Evolutionary conservation across 2,888 invertebrate species (phyloP).

Genomic region (Onchidella celtica): DNA sequence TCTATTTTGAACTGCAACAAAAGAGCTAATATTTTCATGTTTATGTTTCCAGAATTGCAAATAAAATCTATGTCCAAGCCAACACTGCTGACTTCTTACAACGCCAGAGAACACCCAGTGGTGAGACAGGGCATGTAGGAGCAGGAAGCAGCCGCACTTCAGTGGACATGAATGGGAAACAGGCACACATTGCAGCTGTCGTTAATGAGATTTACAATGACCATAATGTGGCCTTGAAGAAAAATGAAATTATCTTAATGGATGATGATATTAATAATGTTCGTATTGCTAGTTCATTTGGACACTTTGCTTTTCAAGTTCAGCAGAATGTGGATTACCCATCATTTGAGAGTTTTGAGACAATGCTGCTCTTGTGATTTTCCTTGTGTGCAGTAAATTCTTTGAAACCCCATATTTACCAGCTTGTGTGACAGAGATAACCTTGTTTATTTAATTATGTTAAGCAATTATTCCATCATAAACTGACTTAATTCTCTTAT

Average conservation of each 20-base stretch:
- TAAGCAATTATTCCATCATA: too few species aligned
- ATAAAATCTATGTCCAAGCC: slow-evolving; percentile 69
- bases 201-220: slow-evolving; percentile 40
- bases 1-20: too few species aligned
- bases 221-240: slow-evolving; percentile 42
- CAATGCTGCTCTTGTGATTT: slow-evolving; percentile 47
- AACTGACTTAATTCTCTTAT: too few species aligned
- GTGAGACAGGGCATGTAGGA: background rate
- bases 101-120: slow-evolving; percentile 56
- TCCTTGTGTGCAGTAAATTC: background rate
- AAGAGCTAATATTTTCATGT: too few species aligned
- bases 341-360: slow-evolving; percentile 48
- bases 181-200: slow-evolving; percentile 48
- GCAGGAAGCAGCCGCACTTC: background rate
- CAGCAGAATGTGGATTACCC: slow-evolving; percentile 46
- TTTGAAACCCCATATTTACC: too few species aligned
- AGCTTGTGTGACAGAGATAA: too few species aligned
- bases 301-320: slow-evolving; percentile 48
- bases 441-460: too few species aligned
- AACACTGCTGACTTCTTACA: slow-evolving; percentile 70
- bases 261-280: slow-evolving; percentile 55
- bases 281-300: slow-evolving; percentile 35
- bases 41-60: slow-evolving; percentile 64
- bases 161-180: slow-evolving; percentile 31
- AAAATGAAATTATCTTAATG: slow-evolving; percentile 52